phyloP scores from a whole-genome alignment of 35 echinoderm and acorn worm species.

The Chiridota heheva region DNA sequence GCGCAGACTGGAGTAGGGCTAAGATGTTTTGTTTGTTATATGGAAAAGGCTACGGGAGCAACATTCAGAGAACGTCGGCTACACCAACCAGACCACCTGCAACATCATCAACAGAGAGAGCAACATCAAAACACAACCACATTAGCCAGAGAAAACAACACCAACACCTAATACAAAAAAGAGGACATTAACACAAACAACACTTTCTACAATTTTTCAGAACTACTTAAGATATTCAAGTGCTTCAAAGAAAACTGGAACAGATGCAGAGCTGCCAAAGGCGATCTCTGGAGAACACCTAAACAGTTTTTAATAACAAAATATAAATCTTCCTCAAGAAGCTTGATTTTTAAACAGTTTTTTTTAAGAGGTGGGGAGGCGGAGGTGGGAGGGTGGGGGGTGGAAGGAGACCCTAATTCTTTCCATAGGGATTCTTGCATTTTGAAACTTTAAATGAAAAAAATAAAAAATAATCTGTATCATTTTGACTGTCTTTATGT shows the following conservation, averaged over 20 bases:
- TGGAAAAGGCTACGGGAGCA: constrained; percentile 36
- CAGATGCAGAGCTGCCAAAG: constrained; percentile 13
- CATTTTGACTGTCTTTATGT: too few species aligned
- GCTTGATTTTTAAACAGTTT: too few species aligned
- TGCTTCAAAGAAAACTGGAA: neutral
- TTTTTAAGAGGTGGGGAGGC: constrained; percentile 2
- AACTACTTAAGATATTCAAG: constrained; percentile 33
- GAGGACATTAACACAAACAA: too few species aligned
- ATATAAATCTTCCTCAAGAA: neutral
- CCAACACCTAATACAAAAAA: too few species aligned
- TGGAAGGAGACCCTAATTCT: too few species aligned
- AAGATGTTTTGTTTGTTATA: constrained; percentile 2
- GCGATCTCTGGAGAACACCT: constrained; percentile 31
- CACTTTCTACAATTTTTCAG: constrained; percentile 12
- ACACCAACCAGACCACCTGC: neutral
- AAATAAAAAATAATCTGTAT: too few species aligned
- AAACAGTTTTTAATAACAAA: constrained; percentile 18
- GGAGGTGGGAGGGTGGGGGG: neutral
- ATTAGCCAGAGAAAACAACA: too few species aligned
- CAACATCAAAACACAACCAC: neutral
- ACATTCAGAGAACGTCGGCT: neutral
- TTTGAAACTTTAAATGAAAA: too few species aligned
- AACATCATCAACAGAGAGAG: constrained; percentile 5
- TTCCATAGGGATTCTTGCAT: too few species aligned
- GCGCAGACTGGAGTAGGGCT: neutral